Conservation (phyloP, 2,113 vertebrate genomes). For the Buteo buteo region DNA sequence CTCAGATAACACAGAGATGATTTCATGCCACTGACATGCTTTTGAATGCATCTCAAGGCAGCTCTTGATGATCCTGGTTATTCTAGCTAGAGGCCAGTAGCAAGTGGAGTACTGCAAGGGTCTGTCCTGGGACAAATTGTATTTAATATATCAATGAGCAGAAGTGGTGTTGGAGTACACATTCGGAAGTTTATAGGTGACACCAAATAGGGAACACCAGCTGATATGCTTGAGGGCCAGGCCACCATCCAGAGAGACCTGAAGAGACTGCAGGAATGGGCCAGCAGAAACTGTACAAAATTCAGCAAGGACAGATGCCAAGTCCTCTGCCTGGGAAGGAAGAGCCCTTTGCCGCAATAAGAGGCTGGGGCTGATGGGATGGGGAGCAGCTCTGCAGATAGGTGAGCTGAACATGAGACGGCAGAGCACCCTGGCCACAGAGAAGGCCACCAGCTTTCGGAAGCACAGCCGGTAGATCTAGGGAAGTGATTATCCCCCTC, state of each 20-base stretch:
- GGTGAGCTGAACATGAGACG: fast-evolving
- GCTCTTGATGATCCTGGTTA: background rate
- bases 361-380: background rate
- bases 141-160: background rate
- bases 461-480: background rate
- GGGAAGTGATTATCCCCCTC: background rate
- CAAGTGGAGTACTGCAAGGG: background rate
- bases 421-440: background rate
- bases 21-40: background rate
- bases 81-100: background rate
- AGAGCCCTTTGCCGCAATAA: background rate
- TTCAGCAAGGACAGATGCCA: background rate
- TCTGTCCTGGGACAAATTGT: background rate
- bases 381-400: background rate
- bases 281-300: background rate
- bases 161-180: background rate
- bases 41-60: background rate
- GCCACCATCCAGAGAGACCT: background rate
- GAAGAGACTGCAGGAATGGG: background rate
- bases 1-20: background rate
- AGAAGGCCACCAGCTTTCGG: background rate
- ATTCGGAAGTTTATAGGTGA: background rate
- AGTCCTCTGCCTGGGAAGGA: background rate
- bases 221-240: background rate
- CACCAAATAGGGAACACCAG: background rate